Evolutionary conservation across 2,797 vertebrate species (phyloP).

Genomic region (Salarias fasciatus): DNA sequence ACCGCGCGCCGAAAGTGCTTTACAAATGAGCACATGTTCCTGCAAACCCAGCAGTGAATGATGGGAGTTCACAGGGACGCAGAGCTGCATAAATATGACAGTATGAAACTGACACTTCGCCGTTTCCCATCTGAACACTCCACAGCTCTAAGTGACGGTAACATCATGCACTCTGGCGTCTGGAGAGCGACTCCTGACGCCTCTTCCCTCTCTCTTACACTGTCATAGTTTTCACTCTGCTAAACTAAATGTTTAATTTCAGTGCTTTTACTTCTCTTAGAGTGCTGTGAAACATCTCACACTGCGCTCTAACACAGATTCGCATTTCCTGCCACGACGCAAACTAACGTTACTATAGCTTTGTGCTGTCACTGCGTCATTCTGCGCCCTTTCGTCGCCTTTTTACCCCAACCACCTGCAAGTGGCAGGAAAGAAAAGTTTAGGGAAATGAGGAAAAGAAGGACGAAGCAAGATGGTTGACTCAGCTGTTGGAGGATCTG

Average conservation of each 20-base stretch:
- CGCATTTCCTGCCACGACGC: conserved; percentile 5
- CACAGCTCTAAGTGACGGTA: not conserved
- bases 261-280: conserved; percentile 3
- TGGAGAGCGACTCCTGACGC: too few relatives aligned
- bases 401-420: conserved; percentile 54
- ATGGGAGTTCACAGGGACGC: conserved; percentile 33
- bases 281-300: not conserved
- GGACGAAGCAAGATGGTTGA: conserved; percentile 66
- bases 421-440: conserved; percentile 25
- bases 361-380: conserved; percentile 8
- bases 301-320: too few relatives aligned
- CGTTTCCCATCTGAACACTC: conserved; percentile 7
- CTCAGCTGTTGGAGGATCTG: conserved; percentile 77
- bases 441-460: conserved; percentile 13
- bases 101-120: not conserved
- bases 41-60: conserved; percentile 41
- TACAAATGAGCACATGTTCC: conserved; percentile 43
- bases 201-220: not conserved
- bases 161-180: too few relatives aligned
- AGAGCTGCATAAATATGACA: conserved; percentile 26
- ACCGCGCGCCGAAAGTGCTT: conserved; percentile 14
- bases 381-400: conserved; percentile 29
- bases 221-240: too few relatives aligned
- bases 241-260: conserved; percentile 31
- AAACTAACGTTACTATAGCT: conserved; percentile 4